Evolutionary conservation across 2,797 vertebrate genomes (phyloP).

Genomic region (Onychomys arenicola): DNA sequence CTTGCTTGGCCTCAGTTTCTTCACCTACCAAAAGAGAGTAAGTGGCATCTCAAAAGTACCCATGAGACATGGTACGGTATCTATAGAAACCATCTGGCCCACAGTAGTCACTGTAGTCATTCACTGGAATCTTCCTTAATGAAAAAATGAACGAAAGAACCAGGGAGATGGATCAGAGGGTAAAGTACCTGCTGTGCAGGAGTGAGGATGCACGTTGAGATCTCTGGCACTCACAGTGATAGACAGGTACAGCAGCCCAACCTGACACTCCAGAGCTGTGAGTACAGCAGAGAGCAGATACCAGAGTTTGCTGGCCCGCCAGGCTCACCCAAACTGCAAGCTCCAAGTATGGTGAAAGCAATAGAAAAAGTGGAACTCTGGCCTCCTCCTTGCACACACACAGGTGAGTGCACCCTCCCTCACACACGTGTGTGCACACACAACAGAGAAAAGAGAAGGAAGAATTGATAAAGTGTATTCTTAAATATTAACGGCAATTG

Average conservation of each 20-base stretch:
- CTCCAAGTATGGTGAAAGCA: background rate
- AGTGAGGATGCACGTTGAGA: background rate
- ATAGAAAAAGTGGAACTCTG: background rate
- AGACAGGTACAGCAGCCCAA: background rate
- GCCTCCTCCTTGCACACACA: background rate
- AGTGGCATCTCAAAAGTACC: background rate
- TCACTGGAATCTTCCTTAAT: background rate
- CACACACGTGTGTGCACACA: background rate
- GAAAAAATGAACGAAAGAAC: background rate
- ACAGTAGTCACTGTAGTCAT: slow-evolving; percentile 14
- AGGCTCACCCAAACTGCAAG: background rate
- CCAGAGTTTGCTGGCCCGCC: background rate
- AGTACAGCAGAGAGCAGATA: too few species aligned
- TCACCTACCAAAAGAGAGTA: background rate
- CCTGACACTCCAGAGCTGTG: background rate
- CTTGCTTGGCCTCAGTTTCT: background rate
- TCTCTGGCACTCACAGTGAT: background rate
- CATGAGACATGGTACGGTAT: slow-evolving; percentile 3
- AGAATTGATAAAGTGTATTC: background rate
- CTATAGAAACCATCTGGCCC: background rate
- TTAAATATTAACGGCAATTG: background rate
- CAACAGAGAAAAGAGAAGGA: background rate
- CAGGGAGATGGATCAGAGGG: background rate
- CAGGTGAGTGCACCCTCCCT: background rate
- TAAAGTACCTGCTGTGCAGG: background rate